A percentile compares a stretch with the other conserved stretches of the same genome.
phyloP scores from a whole-genome alignment of 2,113 vertebrate species.

The Hemibagrus wyckioides region DNA sequence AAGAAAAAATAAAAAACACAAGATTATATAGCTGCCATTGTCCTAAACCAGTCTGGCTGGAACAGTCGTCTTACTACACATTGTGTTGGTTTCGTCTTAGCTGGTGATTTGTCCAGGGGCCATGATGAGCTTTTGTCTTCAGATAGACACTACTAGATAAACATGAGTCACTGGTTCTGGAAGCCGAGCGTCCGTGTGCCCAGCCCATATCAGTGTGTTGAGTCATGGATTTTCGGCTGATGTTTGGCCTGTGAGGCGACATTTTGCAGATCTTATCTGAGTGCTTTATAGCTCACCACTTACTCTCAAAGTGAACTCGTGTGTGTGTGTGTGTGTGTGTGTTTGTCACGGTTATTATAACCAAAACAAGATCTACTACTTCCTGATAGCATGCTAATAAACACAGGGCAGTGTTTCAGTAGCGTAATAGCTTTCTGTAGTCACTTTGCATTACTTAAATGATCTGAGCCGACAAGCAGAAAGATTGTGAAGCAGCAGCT shows the following conservation, averaged over 20 bases:
- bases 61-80: not conserved
- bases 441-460: not conserved
- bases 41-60: conserved; percentile 27
- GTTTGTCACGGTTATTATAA: not conserved
- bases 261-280: not conserved
- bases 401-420: not conserved
- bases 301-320: not conserved
- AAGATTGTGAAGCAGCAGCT: not conserved
- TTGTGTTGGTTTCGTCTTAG: conserved; percentile 38
- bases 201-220: not conserved
- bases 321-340: not conserved
- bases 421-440: not conserved
- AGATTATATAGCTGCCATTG: conserved; percentile 33
- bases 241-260: not conserved
- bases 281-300: not conserved
- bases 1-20: not conserved
- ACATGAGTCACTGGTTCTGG: not conserved
- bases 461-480: not conserved
- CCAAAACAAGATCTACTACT: conserved; percentile 10
- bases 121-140: not conserved
- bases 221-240: conserved; percentile 22
- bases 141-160: not conserved
- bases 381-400: conserved; percentile 19
- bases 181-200: not conserved
- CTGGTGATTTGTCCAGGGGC: not conserved